phyloP scores from a whole-genome alignment of 35 echinoderm and acorn worm genomes.

The Diadema setosum region DNA sequence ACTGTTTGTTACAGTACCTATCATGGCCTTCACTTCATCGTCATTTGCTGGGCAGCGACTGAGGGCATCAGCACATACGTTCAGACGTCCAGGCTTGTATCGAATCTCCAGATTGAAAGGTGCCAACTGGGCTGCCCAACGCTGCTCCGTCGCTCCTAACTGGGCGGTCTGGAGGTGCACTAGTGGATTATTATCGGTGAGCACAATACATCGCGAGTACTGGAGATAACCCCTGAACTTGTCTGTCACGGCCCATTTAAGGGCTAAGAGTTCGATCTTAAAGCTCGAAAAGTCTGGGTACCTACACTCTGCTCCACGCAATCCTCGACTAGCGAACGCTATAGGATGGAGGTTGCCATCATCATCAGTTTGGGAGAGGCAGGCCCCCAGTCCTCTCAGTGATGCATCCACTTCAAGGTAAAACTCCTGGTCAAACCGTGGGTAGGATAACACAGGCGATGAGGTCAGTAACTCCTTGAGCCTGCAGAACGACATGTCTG shows the following conservation, averaged over 20 bases:
- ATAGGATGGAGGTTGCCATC: background rate
- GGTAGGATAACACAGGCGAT: background rate
- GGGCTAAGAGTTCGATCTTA: background rate
- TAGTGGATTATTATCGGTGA: background rate
- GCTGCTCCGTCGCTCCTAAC: conserved; percentile 41
- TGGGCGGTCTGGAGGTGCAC: background rate
- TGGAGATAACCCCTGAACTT: background rate
- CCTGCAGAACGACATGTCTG: background rate
- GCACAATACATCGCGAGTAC: background rate
- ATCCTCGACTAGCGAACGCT: conserved; percentile 13
- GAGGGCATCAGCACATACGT: conserved; percentile 55
- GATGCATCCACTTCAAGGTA: conserved; percentile 3
- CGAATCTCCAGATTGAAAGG: conserved; percentile 20
- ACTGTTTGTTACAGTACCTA: background rate
- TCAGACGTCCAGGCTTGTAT: conserved; percentile 9
- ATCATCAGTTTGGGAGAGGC: background rate
- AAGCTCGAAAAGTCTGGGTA: background rate
- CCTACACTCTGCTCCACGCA: background rate
- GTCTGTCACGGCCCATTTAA: background rate
- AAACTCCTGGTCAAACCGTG: background rate
- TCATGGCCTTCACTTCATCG: background rate
- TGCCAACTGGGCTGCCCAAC: conserved; percentile 54
- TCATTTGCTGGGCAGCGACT: background rate
- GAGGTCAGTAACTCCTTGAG: background rate
- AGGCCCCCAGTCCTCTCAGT: background rate